Evolutionary conservation across 2,888 invertebrate species (phyloP).

Genomic region (Eupithecia dodoneata): DNA sequence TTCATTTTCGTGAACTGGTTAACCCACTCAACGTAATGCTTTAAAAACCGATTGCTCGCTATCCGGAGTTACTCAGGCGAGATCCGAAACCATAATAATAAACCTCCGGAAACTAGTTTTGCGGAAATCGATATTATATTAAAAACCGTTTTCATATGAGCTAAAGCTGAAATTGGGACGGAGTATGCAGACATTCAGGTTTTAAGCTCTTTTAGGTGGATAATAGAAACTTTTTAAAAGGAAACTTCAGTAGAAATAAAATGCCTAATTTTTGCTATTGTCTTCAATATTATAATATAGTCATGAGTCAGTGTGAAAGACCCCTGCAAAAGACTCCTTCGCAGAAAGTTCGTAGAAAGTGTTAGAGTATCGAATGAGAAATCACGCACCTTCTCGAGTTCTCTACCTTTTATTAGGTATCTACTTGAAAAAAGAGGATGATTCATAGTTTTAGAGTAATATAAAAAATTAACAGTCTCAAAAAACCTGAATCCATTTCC

Average conservation of each 20-base stretch:
- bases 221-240: neutral
- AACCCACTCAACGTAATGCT: conserved; percentile 15
- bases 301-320: neutral
- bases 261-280: neutral
- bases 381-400: neutral
- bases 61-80: conserved; percentile 57
- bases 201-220: conserved; percentile 29
- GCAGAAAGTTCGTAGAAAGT: neutral
- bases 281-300: neutral
- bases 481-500: neutral
- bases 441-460: neutral
- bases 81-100: conserved; percentile 55
- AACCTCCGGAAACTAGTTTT: conserved; percentile 49
- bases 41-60: conserved; percentile 57
- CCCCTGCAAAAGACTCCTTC: neutral
- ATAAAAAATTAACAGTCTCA: neutral
- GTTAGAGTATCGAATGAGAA: neutral
- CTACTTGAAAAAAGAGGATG: neutral
- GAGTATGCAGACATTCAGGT: conserved; percentile 10
- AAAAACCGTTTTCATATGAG: conserved; percentile 51
- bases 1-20: conserved; percentile 42
- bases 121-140: conserved; percentile 53
- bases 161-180: conserved; percentile 39
- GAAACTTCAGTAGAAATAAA: neutral
- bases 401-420: neutral